A percentile compares a stretch with the other conserved stretches of the same genome.
phyloP scores from a whole-genome alignment of 2,797 vertebrate genomes.

The Lacerta agilis region DNA sequence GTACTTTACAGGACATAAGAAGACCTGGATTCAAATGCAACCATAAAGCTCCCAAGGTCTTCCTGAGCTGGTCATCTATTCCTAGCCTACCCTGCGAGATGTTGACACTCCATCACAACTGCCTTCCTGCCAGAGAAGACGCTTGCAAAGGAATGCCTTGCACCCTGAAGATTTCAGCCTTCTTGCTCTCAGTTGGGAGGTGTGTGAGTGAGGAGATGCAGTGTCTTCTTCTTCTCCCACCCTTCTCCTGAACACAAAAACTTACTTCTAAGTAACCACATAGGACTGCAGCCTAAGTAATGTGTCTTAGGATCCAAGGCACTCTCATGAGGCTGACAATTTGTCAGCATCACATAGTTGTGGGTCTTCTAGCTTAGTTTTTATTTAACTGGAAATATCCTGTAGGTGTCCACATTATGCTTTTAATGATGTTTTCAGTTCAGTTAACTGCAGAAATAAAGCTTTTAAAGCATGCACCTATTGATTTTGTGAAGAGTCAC shows the following conservation, averaged over 20 bases:
- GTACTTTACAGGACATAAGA: neutral
- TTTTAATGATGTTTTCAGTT: neutral
- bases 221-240: no score
- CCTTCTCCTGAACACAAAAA: no score
- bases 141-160: no score
- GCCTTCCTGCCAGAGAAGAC: no score
- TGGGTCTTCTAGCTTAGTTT: slow-evolving; percentile 11
- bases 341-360: slow-evolving; percentile 1
- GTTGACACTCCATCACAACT: neutral
- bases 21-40: neutral
- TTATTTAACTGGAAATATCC: slow-evolving; percentile 12
- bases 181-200: no score
- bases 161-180: no score
- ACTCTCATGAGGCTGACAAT: neutral
- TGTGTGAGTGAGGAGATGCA: no score
- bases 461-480: slow-evolving; percentile 21
- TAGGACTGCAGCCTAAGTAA: neutral
- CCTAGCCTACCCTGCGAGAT: neutral
- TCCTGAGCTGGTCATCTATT: neutral
- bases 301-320: neutral
- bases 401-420: neutral
- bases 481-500: neutral
- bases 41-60: neutral
- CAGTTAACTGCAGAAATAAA: slow-evolving; percentile 27
- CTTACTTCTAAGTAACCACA: neutral